A percentile compares a stretch with the other conserved stretches of the same genome.
Conservation (phyloP, 2,797 vertebrate genomes). For the Ctenosaura bakeri region DNA sequence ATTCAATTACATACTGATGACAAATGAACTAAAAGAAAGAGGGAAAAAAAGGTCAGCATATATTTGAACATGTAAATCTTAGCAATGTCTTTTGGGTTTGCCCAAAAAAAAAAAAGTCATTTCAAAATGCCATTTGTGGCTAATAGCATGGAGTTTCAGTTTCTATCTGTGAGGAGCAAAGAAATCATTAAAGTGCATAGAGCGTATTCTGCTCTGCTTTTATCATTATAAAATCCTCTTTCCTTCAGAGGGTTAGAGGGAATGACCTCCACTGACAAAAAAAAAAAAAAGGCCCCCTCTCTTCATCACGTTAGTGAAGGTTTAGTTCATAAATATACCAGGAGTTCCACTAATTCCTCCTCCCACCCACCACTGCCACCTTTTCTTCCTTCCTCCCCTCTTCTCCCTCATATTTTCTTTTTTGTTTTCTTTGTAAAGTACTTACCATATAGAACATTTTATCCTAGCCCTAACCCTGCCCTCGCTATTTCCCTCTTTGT, state of each 20-base stretch:
- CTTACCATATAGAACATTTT: conserved; percentile 47
- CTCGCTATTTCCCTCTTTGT: conserved; percentile 9
- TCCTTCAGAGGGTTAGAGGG: conserved; percentile 70
- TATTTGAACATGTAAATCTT: conserved; percentile 99
- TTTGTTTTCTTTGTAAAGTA: conserved; percentile 51
- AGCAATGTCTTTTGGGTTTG: conserved; percentile 97
- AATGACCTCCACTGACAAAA: conserved; percentile 62
- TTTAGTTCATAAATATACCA: conserved; percentile 46
- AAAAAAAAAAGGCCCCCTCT: conserved; percentile 42
- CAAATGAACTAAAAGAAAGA: conserved; percentile 94
- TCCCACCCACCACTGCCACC: not conserved
- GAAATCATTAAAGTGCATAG: conserved; percentile 84
- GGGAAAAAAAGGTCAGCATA: conserved; percentile 97
- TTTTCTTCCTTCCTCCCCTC: not conserved
- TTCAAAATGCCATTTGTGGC: conserved; percentile 97
- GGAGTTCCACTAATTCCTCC: not conserved
- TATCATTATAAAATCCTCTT: conserved; percentile 78
- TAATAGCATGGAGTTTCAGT: conserved; percentile 86
- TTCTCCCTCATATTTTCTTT: not conserved
- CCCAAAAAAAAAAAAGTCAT: conserved; percentile 89
- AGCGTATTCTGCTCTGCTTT: conserved; percentile 76
- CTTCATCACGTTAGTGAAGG: conserved; percentile 15
- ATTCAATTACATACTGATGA: conserved; percentile 99
- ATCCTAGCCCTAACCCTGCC: conserved; percentile 10
- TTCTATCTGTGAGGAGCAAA: conserved; percentile 81